phyloP scores from a whole-genome alignment of 2,113 vertebrate species.

The Spilogale gracilis region DNA sequence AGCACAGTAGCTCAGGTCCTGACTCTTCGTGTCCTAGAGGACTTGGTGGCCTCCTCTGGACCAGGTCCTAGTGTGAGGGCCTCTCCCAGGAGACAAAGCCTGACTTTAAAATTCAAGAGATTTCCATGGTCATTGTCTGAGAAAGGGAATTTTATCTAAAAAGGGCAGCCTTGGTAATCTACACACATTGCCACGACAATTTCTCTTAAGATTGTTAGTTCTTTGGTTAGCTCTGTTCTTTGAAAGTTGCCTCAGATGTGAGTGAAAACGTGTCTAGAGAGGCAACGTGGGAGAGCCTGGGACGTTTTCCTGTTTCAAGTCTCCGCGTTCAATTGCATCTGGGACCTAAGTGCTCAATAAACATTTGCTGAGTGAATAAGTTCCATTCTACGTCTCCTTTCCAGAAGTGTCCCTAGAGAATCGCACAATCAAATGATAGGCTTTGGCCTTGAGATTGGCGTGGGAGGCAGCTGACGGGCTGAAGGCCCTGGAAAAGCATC shows the following conservation, averaged over 20 bases:
- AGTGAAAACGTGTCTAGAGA: rapidly evolving
- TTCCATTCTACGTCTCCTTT: rapidly evolving
- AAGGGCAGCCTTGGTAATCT: neutral
- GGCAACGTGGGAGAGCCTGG: rapidly evolving
- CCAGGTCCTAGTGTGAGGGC: neutral
- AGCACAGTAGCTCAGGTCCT: rapidly evolving
- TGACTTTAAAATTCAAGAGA: neutral
- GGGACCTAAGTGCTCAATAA: neutral
- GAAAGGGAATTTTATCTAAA: neutral
- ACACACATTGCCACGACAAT: neutral
- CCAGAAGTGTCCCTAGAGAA: neutral
- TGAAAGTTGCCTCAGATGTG: neutral
- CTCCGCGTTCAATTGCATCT: rapidly evolving
- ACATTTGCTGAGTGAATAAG: neutral
- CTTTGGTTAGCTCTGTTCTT: neutral
- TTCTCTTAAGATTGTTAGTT: rapidly evolving
- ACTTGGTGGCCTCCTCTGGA: neutral
- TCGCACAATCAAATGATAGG: rapidly evolving
- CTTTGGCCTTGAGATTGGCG: neutral
- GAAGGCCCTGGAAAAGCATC: rapidly evolving
- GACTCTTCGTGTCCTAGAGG: neutral
- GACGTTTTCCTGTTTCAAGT: rapidly evolving
- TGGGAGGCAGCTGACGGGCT: neutral
- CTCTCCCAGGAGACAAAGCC: too few relatives aligned
- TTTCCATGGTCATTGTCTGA: neutral